Evolutionary conservation across 2,888 invertebrate species (phyloP), one percentile per base, ranked within the genome.

Genomic region (Meandrusa payeni): DNA sequence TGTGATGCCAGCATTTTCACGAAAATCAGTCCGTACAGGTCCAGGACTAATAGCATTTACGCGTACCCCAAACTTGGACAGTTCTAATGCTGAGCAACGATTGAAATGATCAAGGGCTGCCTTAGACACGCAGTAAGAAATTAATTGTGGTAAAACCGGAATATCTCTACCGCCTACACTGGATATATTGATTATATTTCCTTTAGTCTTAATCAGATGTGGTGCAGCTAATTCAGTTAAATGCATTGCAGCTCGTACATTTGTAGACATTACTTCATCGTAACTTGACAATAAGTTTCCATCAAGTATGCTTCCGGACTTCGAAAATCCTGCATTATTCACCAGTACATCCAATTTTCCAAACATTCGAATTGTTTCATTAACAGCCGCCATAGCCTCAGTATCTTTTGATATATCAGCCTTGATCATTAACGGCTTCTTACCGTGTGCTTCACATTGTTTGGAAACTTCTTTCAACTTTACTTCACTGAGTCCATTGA

Each of bases 31-130:
- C 24, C 22, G 41, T 0, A 68, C 65, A 0, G 67, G 63, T 1
- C 70, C 70, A 5, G 97, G 97, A 75, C 95, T 95, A 0, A 97
- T 93, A 0, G 46, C 46, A 19, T 69, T 69, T 2, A 69, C 69
- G 46, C 69, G 53, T 0, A 69, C 59, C 0, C 64, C 63, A 5
- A 50, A 31, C 0, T 46, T 6, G 0, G 61, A 57, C 6, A 69
- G 17, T 33, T 69, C 69, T 2, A 51, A 19, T 0, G 67, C 69
- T 0, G 60, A 54, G 2, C 56, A 53, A 17, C 47, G 40, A 0
- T 63, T 54, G 26, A 69, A 69, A 41, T 63, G 55, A 23, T 61
- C 55, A n/a, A 70, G 7, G 0, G 50, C 67, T 4, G 64, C 61
- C 40, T 69, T 69, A 0, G 65, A 60, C 3, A 57, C 32, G 2